Evolutionary conservation across 2,113 vertebrate genomes (phyloP).

Genomic region (Lasiurus cinereus): DNA sequence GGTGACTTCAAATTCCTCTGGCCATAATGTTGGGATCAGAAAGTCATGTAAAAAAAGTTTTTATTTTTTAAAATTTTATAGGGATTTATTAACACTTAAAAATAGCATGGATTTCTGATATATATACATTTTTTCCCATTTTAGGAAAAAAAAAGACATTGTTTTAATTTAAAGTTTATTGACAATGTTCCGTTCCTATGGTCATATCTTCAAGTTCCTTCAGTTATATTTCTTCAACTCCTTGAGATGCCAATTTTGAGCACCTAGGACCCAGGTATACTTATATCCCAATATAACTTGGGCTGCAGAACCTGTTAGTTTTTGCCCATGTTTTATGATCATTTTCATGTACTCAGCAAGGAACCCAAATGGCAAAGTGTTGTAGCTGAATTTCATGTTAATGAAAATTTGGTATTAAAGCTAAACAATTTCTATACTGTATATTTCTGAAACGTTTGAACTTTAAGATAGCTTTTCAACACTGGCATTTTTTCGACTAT

Average conservation of each 20-base stretch:
- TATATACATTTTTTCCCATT: slow-evolving; percentile 50
- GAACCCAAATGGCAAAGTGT: neutral
- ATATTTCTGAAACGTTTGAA: neutral
- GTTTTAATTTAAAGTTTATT: slow-evolving; percentile 62
- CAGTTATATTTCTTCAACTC: slow-evolving; percentile 41
- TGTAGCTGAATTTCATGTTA: neutral
- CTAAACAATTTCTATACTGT: neutral
- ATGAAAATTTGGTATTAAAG: slow-evolving; percentile 19
- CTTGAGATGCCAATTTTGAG: slow-evolving; percentile 62
- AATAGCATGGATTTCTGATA: slow-evolving; percentile 49
- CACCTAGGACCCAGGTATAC: slow-evolving; percentile 52
- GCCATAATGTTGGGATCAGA: slow-evolving; percentile 86
- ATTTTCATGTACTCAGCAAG: neutral
- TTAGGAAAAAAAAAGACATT: neutral
- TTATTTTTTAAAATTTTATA: slow-evolving; percentile 14
- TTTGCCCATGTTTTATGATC: slow-evolving; percentile 3
- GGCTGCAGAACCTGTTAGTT: neutral
- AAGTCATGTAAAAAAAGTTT: slow-evolving; percentile 72
- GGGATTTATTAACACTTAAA: neutral
- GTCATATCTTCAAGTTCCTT: slow-evolving; percentile 55
- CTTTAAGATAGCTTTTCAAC: neutral
- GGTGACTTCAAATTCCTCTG: slow-evolving; percentile 84
- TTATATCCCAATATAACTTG: neutral
- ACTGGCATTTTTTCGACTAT: neutral
- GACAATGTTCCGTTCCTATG: slow-evolving; percentile 50